These are phyloP conservation scores for Muntiacus reevesi DNA, from an alignment of 2,113 vertebrate species.

Conservation along the genomic window DNA sequence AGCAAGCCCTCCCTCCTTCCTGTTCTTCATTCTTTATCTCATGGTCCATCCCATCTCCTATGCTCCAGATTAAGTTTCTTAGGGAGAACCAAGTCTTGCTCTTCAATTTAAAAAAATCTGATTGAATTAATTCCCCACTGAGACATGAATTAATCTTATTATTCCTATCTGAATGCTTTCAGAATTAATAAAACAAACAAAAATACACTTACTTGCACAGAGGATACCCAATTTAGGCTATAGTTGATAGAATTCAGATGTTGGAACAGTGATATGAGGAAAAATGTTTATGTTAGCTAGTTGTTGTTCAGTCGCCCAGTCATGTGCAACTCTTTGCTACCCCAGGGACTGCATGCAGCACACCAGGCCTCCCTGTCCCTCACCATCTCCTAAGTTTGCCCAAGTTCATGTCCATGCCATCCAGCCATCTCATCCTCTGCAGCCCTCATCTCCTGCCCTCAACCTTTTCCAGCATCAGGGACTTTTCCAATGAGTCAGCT, in stretches of 20 bases:
- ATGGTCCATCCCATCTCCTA: rapidly evolving
- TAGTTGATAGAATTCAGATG: too few species aligned
- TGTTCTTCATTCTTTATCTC: background rate
- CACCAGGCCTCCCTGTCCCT: background rate
- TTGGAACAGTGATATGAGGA: rapidly evolving
- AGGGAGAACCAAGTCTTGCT: background rate
- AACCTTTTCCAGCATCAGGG: background rate
- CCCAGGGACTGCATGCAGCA: background rate
- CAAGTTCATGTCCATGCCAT: background rate
- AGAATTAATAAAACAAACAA: background rate
- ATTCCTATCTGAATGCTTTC: background rate
- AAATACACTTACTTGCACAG: background rate
- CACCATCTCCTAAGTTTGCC: background rate
- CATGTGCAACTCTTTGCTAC: background rate
- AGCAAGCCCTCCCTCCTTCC: background rate
- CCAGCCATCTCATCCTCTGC: background rate
- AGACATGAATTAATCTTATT: background rate
- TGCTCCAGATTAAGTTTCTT: background rate
- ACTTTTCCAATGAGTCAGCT: background rate
- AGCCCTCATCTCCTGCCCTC: background rate
- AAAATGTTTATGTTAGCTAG: background rate
- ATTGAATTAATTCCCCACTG: background rate
- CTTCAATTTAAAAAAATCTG: background rate
- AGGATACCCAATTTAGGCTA: rapidly evolving
- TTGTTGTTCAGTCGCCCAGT: background rate